These are phyloP conservation scores for Bufotes viridis DNA, from an alignment of 2,797 vertebrate genomes.

Conservation along the genomic window DNA sequence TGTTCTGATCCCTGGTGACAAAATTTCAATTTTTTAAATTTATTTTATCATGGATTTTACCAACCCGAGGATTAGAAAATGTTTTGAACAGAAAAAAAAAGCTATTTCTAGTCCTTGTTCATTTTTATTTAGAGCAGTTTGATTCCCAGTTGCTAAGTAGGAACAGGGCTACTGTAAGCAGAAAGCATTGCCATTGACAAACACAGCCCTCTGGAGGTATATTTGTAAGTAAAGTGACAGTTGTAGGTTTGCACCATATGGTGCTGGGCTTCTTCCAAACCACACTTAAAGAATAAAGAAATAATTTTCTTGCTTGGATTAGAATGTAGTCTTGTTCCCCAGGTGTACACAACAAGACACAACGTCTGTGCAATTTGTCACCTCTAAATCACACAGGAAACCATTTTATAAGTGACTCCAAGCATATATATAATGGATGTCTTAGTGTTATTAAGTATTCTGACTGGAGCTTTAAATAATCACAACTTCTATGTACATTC, in stretches of 20 bases:
- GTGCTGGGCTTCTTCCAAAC: constrained; percentile 12
- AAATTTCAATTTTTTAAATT: neutral
- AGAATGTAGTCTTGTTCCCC: neutral
- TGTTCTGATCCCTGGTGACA: too few species aligned
- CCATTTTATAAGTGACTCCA: neutral
- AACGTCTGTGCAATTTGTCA: neutral
- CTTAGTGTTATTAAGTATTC: neutral
- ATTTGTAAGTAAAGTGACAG: constrained; percentile 34
- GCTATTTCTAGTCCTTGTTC: constrained; percentile 6
- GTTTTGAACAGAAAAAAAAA: neutral
- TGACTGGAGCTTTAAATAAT: neutral
- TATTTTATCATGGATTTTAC: neutral
- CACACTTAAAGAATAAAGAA: neutral
- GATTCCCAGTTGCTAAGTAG: constrained; percentile 20
- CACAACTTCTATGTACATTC: neutral
- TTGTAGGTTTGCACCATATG: constrained; percentile 30
- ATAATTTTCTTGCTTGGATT: neutral
- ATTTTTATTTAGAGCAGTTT: constrained; percentile 26
- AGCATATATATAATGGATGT: neutral
- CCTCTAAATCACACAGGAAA: neutral
- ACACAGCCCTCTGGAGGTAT: constrained; percentile 16
- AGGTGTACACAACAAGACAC: neutral
- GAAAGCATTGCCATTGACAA: constrained; percentile 8
- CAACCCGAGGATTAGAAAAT: constrained; percentile 1
- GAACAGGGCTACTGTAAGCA: neutral